A percentile compares a stretch with the other conserved stretches of the same genome.
phyloP scores from a whole-genome alignment of 2,797 vertebrate genomes.

The Anabacerthia variegaticeps region DNA sequence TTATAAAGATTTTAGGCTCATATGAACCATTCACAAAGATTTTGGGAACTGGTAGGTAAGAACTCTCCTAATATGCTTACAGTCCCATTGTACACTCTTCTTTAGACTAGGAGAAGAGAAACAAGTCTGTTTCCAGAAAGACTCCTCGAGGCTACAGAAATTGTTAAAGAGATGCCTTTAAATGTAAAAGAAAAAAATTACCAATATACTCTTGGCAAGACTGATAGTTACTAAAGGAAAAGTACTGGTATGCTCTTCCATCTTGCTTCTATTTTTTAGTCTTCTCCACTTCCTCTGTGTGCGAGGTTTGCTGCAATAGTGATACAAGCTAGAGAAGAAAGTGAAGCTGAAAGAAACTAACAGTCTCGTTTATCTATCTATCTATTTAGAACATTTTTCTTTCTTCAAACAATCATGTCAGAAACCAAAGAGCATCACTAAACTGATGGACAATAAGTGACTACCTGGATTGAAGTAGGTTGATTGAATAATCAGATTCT shows the following conservation, averaged over 20 bases:
- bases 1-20: neutral
- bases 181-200: neutral
- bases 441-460: constrained; percentile 63
- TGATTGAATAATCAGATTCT: constrained; percentile 75
- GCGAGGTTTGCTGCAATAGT: neutral
- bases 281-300: neutral
- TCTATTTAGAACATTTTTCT: neutral
- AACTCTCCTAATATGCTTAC: neutral
- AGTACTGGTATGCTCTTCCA: neutral
- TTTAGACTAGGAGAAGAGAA: neutral
- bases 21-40: neutral
- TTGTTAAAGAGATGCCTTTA: neutral
- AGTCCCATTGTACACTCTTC: neutral
- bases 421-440: constrained; percentile 42
- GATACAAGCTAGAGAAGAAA: neutral
- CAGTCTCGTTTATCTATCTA: neutral
- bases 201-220: neutral
- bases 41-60: neutral
- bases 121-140: neutral
- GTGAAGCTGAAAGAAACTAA: neutral
- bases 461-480: constrained; percentile 48
- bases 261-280: neutral
- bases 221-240: neutral
- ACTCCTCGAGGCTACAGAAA: neutral
- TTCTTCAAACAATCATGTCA: constrained; percentile 1